These are phyloP conservation scores for Blastomussa wellsi DNA, from an alignment of 92 coral and sea anemone species.

Conservation along the genomic window DNA sequence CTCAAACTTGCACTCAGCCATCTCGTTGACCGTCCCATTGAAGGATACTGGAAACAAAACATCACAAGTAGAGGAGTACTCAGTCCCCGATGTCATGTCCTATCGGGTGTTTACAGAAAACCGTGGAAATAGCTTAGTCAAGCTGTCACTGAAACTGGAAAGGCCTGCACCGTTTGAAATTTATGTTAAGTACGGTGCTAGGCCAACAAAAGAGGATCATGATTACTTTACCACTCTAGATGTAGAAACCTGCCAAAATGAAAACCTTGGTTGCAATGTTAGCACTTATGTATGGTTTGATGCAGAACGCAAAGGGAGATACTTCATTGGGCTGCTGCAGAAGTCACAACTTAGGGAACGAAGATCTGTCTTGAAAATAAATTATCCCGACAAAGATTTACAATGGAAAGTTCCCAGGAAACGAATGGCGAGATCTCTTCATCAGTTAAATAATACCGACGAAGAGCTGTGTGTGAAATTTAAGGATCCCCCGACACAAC, in stretches of 20 bases:
- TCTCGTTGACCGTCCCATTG: constrained; percentile 13
- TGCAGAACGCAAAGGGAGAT: constrained; percentile 19
- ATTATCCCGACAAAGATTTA: too few species aligned
- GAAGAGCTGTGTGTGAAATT: constrained; percentile 46
- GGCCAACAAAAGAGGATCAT: constrained; percentile 13
- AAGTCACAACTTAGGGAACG: background rate
- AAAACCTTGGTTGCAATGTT: background rate
- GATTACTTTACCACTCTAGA: constrained; percentile 14
- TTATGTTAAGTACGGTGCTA: constrained; percentile 10
- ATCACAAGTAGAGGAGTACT: background rate
- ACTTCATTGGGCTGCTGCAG: constrained; percentile 28
- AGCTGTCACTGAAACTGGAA: background rate
- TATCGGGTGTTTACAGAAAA: constrained; percentile 4
- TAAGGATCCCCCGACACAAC: constrained; percentile 29
- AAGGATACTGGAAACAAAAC: background rate
- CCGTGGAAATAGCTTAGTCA: background rate
- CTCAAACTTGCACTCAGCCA: background rate
- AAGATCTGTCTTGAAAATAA: background rate
- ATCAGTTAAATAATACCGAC: background rate
- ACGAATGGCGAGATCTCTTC: constrained; percentile 2
- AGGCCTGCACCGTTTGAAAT: constrained; percentile 13
- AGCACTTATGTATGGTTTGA: constrained; percentile 19
- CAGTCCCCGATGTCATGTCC: constrained; percentile 27
- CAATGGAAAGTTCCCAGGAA: background rate
- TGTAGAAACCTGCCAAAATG: background rate